phyloP scores from a whole-genome alignment of 1,140 invertebrate genomes.

The Pseudachorutes palmiensis region DNA sequence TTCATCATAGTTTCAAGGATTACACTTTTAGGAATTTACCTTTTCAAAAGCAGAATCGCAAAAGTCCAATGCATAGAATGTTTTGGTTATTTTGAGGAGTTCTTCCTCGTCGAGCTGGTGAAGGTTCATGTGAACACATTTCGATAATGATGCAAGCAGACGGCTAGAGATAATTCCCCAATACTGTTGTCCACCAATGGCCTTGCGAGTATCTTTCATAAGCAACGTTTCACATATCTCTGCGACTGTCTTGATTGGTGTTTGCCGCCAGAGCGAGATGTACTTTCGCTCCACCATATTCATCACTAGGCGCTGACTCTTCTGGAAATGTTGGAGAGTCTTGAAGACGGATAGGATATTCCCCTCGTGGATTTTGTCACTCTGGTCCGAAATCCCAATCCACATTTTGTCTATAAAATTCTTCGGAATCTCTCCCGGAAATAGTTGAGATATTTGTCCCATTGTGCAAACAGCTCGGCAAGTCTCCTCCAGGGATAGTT shows the following conservation, averaged over 20 bases:
- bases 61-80: conserved; percentile 49
- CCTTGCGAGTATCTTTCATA: conserved; percentile 7
- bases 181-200: conserved; percentile 16
- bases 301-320: conserved; percentile 54
- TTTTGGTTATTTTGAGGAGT: conserved; percentile 52
- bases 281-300: conserved; percentile 55
- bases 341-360: conserved; percentile 53
- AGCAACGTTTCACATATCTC: conserved; percentile 48
- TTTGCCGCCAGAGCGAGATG: conserved; percentile 50
- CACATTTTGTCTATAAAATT: conserved; percentile 55
- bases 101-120: conserved; percentile 53
- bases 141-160: conserved; percentile 47
- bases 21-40: conserved; percentile 20
- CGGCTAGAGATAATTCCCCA: conserved; percentile 43
- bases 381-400: conserved; percentile 54
- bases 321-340: conserved; percentile 51
- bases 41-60: conserved; percentile 49
- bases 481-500: conserved; percentile 53
- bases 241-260: conserved; percentile 49
- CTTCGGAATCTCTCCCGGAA: conserved; percentile 43
- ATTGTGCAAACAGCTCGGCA: conserved; percentile 50
- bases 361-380: conserved; percentile 51
- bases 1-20: no score
- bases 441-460: conserved; percentile 36
- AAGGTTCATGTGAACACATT: conserved; percentile 56